Base-by-base conservation (phyloP, 2,797 vertebrate genomes). In the Euthynnus affinis region DNA sequence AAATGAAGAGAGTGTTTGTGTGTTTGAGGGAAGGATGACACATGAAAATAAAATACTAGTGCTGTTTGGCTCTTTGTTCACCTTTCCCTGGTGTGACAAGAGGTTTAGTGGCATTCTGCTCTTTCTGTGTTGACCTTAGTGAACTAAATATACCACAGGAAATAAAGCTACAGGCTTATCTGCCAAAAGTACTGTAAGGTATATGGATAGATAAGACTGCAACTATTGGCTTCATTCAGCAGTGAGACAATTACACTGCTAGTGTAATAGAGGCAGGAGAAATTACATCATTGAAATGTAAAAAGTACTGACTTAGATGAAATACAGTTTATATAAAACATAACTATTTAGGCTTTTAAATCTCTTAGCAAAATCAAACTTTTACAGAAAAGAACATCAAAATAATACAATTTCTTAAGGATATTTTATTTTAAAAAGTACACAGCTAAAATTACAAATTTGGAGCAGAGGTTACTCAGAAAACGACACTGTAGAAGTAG, bases 121-220 rank as follows among this genome's bases (percentile, higher is more conserved):
- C 12, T 62, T 2, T 22, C 12, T 27, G 22, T 48, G 5, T 12
- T 58, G 32, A 46, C 40, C 15, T 48, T 27, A 14, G 10, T n/a
- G 23, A 56, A 44, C 23, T 20, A 52, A 76, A 73, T 23, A 48
- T 48, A 48, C 57, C 15, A 29, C 12, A 49, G 37, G 37, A 68
- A 72, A 72, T 61, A 57, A 37, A 22, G 44, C 9, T 51, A 61
- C 15, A 49, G 46, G 46, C 46, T 23, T 63, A 48, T 59, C 53
- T 51, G 29, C 0, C 32, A 80, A 49, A 67, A 52, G n/a, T 23
- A 23, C 17, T 40, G 68, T 20, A 46, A 60, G 22, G 12, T 61
- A 4, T 44, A 56, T 22, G 52, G 37, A 57, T 23, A 14, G 13
- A 42, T 46, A 44, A 29, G 17, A 51, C 22, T 9, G 7, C 7